A percentile compares a stretch with the other conserved stretches of the same genome.
Evolutionary conservation across 1,140 invertebrate genomes (phyloP).

Genomic region (Monochamus saltuarius): DNA sequence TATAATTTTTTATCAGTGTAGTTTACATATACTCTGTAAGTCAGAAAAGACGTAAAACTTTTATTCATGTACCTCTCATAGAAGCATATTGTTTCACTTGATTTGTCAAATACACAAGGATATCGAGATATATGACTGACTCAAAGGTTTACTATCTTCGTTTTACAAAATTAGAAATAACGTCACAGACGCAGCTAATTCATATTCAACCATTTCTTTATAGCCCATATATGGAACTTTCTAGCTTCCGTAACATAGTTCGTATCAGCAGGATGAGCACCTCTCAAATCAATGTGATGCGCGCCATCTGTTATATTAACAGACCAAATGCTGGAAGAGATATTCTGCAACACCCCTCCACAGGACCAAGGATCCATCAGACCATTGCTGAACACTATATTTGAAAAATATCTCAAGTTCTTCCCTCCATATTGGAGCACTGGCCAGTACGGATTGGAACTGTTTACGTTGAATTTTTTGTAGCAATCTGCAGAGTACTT

Average conservation of each 20-base stretch:
- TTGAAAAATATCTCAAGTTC: conserved; percentile 67
- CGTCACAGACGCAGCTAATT: too few relatives aligned
- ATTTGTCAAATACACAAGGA: too few relatives aligned
- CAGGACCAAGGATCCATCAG: conserved; percentile 90
- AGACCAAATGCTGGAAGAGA: conserved; percentile 67
- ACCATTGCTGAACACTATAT: conserved; percentile 92
- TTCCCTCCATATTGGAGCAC: conserved; percentile 79
- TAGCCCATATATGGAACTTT: conserved; percentile 64
- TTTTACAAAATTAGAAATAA: too few relatives aligned
- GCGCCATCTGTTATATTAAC: conserved; percentile 86
- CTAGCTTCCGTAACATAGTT: conserved; percentile 68
- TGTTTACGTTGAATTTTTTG: conserved; percentile 64
- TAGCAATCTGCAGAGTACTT: conserved; percentile 67
- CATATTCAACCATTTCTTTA: conserved; percentile 68
- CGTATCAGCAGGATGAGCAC: conserved; percentile 70
- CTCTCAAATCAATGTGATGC: conserved; percentile 91
- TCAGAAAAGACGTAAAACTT: too few relatives aligned
- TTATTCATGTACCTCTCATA: too few relatives aligned
- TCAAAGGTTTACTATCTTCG: too few relatives aligned
- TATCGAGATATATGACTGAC: too few relatives aligned
- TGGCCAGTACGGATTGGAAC: conserved; percentile 64
- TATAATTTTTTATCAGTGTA: too few relatives aligned
- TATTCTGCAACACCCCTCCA: conserved; percentile 76
- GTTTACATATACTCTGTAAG: too few relatives aligned
- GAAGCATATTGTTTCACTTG: too few relatives aligned